Conservation (phyloP, 2,113 vertebrate genomes). For the Tupaia chinensis region DNA sequence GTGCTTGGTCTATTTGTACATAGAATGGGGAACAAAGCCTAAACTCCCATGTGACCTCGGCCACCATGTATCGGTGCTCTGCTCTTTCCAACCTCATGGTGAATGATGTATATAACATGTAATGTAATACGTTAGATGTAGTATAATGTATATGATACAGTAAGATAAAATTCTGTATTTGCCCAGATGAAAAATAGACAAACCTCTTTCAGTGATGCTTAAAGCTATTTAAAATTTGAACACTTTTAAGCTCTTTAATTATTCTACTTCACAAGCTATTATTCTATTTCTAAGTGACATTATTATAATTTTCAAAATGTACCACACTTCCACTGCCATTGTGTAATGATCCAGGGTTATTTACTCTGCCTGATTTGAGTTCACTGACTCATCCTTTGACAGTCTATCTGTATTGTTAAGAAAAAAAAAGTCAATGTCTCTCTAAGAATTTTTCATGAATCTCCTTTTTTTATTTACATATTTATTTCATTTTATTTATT, state of each 20-base stretch:
- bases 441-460: not conserved
- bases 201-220: not conserved
- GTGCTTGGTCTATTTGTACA: too few species aligned
- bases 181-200: not conserved
- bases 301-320: not conserved
- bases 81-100: too few species aligned
- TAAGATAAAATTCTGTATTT: not conserved
- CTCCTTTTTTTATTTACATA: too few species aligned
- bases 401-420: not conserved
- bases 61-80: too few species aligned
- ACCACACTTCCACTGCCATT: not conserved
- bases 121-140: not conserved
- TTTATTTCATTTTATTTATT: too few species aligned
- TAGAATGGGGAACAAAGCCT: too few species aligned
- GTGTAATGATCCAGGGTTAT: not conserved
- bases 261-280: not conserved
- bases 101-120: too few species aligned
- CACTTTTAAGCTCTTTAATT: not conserved
- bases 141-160: not conserved
- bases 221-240: not conserved
- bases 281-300: not conserved
- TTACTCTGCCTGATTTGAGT: not conserved
- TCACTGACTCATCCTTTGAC: not conserved
- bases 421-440: not conserved
- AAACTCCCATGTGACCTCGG: too few species aligned